Conservation (phyloP, 2,113 vertebrate genomes). For the Callospermophilus lateralis region DNA sequence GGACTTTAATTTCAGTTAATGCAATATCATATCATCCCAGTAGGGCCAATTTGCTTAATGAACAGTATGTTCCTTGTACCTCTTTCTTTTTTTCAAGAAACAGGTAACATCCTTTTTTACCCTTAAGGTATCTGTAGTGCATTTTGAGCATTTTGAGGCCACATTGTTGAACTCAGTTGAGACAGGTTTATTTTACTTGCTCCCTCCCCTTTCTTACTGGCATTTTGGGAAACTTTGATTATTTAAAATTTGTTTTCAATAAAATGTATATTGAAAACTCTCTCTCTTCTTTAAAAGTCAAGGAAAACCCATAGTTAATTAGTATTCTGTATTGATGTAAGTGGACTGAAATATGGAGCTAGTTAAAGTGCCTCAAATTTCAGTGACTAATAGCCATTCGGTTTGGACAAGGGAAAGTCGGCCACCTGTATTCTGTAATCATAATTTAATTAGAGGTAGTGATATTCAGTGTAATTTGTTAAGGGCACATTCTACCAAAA, state of each 20-base stretch:
- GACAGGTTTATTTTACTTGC: too few relatives aligned
- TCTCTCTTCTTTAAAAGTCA: slow-evolving; percentile 19
- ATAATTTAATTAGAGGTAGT: slow-evolving; percentile 86
- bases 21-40: too few relatives aligned
- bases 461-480: slow-evolving; percentile 86
- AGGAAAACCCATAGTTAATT: slow-evolving; percentile 21
- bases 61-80: too few relatives aligned
- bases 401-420: slow-evolving; percentile 63
- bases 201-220: not conserved
- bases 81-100: too few relatives aligned
- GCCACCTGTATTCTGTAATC: slow-evolving; percentile 83
- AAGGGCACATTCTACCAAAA: slow-evolving; percentile 79
- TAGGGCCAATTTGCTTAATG: too few relatives aligned
- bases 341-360: slow-evolving; percentile 69
- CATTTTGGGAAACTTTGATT: not conserved
- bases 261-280: not conserved
- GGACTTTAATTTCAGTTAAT: too few relatives aligned
- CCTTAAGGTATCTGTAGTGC: too few relatives aligned
- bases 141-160: too few relatives aligned
- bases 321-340: slow-evolving; percentile 73
- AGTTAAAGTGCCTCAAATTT: slow-evolving; percentile 81
- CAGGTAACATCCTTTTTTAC: too few relatives aligned
- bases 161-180: too few relatives aligned
- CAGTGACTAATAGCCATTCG: slow-evolving; percentile 69
- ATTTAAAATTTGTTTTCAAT: not conserved